Conservation (phyloP, 2,113 vertebrate genomes). For the Orthonyx spaldingii region DNA sequence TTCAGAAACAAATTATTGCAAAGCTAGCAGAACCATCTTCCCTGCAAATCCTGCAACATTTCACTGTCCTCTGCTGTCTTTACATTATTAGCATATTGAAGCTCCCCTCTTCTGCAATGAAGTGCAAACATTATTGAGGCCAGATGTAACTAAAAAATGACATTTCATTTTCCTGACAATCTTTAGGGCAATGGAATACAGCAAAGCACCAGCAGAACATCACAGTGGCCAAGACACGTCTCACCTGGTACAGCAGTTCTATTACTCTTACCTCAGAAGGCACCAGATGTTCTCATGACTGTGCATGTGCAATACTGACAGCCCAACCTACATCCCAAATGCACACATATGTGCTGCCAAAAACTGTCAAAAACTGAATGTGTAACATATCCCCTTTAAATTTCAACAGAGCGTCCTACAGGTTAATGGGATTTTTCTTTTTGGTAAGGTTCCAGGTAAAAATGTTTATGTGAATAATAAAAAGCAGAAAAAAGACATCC, state of each 20-base stretch:
- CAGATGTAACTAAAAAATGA: not conserved
- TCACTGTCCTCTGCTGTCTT: not conserved
- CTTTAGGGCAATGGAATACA: not conserved
- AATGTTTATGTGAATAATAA: not conserved
- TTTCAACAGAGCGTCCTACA: not conserved
- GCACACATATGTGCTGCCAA: not conserved
- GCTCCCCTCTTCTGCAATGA: not conserved
- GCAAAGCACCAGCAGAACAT: not conserved
- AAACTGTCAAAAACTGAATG: not conserved
- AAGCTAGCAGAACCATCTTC: not conserved
- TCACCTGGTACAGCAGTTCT: not conserved
- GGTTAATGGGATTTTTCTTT: not conserved
- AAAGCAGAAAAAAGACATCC: not conserved
- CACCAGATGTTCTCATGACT: not conserved
- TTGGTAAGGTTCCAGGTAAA: not conserved
- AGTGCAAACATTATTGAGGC: not conserved
- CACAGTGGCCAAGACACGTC: not conserved
- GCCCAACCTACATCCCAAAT: not conserved
- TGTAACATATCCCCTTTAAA: not conserved
- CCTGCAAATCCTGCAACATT: not conserved
- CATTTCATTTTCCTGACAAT: not conserved
- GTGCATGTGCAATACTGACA: accelerated
- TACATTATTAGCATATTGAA: not conserved
- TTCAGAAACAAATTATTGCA: not conserved
- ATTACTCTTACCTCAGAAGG: not conserved